Percentiles rank a stretch among this genome's conserved stretches.
phyloP scores from a whole-genome alignment of 35 echinoderm and acorn worm species.

The Nesometra sesokonis region DNA sequence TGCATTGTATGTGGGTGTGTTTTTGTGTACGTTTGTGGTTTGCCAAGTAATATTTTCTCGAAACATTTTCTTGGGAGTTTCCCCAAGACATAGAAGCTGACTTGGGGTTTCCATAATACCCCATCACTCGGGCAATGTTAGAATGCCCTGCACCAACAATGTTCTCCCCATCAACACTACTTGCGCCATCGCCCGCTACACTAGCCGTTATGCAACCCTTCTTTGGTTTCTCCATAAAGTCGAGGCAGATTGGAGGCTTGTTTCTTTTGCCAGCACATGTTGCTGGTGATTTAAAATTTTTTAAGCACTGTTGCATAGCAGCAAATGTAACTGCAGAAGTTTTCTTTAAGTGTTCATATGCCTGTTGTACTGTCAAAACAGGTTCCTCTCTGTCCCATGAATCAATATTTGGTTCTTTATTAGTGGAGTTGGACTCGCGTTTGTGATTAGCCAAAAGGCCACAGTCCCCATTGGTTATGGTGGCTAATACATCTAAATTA shows the following conservation, averaged over 20 bases:
- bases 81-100: not conserved
- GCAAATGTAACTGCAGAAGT: too few relatives aligned
- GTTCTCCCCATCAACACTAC: not conserved
- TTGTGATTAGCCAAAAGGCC: not conserved
- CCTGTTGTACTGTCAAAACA: too few relatives aligned
- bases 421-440: too few relatives aligned
- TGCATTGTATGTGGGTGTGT: too few relatives aligned
- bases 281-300: too few relatives aligned
- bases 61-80: constrained; percentile 4
- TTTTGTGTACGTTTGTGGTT: constrained; percentile 11
- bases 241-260: not conserved
- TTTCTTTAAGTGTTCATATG: not conserved
- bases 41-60: constrained; percentile 13
- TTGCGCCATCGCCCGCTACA: not conserved
- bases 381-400: too few relatives aligned
- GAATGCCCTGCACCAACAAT: not conserved
- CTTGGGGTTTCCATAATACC: not conserved
- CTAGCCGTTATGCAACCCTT: not conserved
- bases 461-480: constrained; percentile 27
- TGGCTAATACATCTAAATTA: constrained; percentile 17
- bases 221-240: too few relatives aligned
- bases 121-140: not conserved
- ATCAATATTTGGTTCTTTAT: too few relatives aligned
- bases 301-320: too few relatives aligned
- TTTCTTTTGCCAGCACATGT: not conserved